Conservation (phyloP, 2,888 invertebrate genomes). For the Rhabditoides inermis region DNA sequence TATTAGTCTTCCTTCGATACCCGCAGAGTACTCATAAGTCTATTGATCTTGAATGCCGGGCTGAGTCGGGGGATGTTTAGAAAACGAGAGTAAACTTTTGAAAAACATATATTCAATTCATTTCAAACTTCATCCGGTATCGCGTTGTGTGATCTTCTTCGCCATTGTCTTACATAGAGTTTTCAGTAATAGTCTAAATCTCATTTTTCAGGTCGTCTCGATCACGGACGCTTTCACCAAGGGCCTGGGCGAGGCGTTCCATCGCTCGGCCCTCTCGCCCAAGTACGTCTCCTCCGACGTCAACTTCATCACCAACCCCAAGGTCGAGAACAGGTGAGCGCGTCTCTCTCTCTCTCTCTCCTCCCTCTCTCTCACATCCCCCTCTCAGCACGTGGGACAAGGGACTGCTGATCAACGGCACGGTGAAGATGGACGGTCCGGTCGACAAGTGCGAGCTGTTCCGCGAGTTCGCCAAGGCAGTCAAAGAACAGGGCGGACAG, state of each 20-base stretch:
- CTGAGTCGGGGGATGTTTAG: too few species aligned
- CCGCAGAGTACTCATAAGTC: too few species aligned
- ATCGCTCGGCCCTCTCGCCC: constrained; percentile 30
- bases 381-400: constrained; percentile 28
- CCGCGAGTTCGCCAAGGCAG: constrained; percentile 25
- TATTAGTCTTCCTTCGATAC: too few species aligned
- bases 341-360: neutral
- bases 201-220: neutral
- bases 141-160: too few species aligned
- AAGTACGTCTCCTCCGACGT: constrained; percentile 36
- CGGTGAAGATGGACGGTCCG: constrained; percentile 25
- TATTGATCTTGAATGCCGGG: too few species aligned
- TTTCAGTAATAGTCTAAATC: too few species aligned
- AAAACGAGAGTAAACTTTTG: too few species aligned
- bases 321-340: constrained; percentile 29
- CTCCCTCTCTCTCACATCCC: too few species aligned
- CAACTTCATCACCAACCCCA: constrained; percentile 45
- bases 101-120: too few species aligned
- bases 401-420: constrained; percentile 41
- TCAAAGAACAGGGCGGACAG: constrained; percentile 19
- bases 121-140: too few species aligned
- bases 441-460: constrained; percentile 31
- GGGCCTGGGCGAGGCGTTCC: constrained; percentile 34
- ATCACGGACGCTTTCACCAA: constrained; percentile 22
- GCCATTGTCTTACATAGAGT: too few species aligned